Base-by-base conservation (phyloP, 2,888 invertebrate species). In the Caenorhabditis sp. region DNA sequence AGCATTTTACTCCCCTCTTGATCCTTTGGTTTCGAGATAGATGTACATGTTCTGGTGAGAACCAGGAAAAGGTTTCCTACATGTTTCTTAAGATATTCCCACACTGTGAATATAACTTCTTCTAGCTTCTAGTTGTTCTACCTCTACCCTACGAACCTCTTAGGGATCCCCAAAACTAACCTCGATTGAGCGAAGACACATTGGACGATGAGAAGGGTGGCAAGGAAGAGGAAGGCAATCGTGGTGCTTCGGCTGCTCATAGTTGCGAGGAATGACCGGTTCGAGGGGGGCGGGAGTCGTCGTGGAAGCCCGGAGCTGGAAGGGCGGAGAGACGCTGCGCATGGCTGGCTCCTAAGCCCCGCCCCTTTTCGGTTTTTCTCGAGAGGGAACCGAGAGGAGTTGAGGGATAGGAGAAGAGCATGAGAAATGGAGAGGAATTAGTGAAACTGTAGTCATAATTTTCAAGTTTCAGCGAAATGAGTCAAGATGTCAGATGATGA, bases 191-290 rank as follows among this genome's bases (percentile, higher is more conserved):
- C 86, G 28, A 63, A 75, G 44, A 84, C 84, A 59, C 19, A 75
- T 74, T 86, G 86, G 49, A 84, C 51, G 68, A 86, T 72, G 28
- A 86, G 76, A 58, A 86, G 77, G 72, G 76, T 81, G 69, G 84
- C 84, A 47, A 85, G 68, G 80, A 86, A 82, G 82, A 86, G 70
- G 61, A 82, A 72, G 59, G 79, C 75, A 61, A 83, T 79, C 75
- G 81, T 82, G 66, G 81, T 82, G 73, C 79, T 79, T 75, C 79
- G 83, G 79, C 79, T 83, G 79, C 83, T 83, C 83, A 83, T 83
- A 83, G 83, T 79, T 83, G 83, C 79, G 79, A 83, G 83, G 61
- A 83, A 83, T 83, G 79, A 83, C 69, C 79, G 68, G 74, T 69
- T 75, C 58, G 73, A 38, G 31, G 26, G 54, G 54, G 74, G 69